Conservation (phyloP, 2,113 vertebrate species). For the Rhodinocichla rosea region DNA sequence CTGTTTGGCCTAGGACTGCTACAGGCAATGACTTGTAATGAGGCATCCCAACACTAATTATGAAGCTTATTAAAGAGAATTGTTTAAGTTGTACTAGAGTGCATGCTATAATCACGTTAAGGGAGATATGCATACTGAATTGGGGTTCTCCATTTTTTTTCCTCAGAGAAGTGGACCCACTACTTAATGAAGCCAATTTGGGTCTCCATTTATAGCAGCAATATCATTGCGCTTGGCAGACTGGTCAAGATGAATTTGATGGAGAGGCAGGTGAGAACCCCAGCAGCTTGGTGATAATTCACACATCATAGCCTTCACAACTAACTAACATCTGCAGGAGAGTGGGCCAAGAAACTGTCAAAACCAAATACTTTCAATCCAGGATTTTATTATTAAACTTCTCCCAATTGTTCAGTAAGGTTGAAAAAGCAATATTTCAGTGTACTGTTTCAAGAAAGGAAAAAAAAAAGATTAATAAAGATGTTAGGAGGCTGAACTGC, state of each 20-base stretch:
- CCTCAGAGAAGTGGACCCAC: background rate
- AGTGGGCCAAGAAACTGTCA: conserved; percentile 49
- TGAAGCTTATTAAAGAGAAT: conserved; percentile 74
- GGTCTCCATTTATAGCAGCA: background rate
- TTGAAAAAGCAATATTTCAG: conserved; percentile 55
- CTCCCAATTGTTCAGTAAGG: conserved; percentile 54
- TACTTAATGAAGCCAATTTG: background rate
- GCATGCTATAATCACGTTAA: conserved; percentile 28
- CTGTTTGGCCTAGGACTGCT: conserved; percentile 70
- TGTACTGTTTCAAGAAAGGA: background rate
- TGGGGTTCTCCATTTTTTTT: background rate
- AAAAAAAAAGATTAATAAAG: conserved; percentile 80
- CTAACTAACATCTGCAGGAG: conserved; percentile 42
- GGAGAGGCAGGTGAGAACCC: conserved; percentile 69
- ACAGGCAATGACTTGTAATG: conserved; percentile 74
- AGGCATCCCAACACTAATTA: conserved; percentile 73
- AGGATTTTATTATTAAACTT: conserved; percentile 67
- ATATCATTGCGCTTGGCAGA: conserved; percentile 39
- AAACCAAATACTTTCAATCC: conserved; percentile 36
- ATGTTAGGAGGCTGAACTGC: conserved; percentile 84
- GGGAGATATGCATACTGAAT: background rate
- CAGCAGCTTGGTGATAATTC: conserved; percentile 61
- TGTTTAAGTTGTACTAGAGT: conserved; percentile 60
- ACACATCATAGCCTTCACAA: conserved; percentile 65
- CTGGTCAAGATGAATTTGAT: conserved; percentile 53